A percentile compares a stretch with the other conserved stretches of the same genome.
These are phyloP conservation scores for Porites cylindrica DNA, from an alignment of 92 coral and sea anemone genomes.

Conservation along the genomic window DNA sequence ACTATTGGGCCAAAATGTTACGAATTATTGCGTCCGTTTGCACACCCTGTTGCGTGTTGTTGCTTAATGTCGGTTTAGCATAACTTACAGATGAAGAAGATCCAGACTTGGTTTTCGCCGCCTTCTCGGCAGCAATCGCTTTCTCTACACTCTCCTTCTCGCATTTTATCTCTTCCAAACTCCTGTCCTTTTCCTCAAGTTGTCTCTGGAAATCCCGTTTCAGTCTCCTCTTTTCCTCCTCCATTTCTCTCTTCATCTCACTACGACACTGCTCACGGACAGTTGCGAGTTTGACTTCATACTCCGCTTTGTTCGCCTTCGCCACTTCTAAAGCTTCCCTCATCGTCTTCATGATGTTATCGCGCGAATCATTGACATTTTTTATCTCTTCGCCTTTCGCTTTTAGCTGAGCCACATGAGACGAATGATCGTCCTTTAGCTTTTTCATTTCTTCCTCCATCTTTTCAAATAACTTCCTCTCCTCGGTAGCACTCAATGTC, in stretches of 20 bases:
- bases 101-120: background rate
- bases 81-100: constrained; percentile 28
- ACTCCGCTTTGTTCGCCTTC: constrained; percentile 74
- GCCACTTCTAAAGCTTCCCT: constrained; percentile 85
- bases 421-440: constrained; percentile 19
- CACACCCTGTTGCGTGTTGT: background rate
- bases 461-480: background rate
- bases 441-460: constrained; percentile 31
- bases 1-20: too few relatives aligned
- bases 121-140: constrained; percentile 6
- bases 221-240: constrained; percentile 20
- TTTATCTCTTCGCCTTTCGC: constrained; percentile 78
- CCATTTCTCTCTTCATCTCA: constrained; percentile 35
- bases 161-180: constrained; percentile 22
- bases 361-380: constrained; percentile 73
- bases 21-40: too few relatives aligned
- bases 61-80: background rate
- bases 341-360: constrained; percentile 78
- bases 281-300: constrained; percentile 69
- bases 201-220: constrained; percentile 47
- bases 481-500: background rate
- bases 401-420: constrained; percentile 46
- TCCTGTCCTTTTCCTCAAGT: constrained; percentile 51
- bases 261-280: constrained; percentile 42
- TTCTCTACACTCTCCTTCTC: background rate